Percentiles rank a stretch among this genome's conserved stretches.
phyloP scores from a whole-genome alignment of 2,888 invertebrate genomes.

The Tanypteryx hageni region DNA sequence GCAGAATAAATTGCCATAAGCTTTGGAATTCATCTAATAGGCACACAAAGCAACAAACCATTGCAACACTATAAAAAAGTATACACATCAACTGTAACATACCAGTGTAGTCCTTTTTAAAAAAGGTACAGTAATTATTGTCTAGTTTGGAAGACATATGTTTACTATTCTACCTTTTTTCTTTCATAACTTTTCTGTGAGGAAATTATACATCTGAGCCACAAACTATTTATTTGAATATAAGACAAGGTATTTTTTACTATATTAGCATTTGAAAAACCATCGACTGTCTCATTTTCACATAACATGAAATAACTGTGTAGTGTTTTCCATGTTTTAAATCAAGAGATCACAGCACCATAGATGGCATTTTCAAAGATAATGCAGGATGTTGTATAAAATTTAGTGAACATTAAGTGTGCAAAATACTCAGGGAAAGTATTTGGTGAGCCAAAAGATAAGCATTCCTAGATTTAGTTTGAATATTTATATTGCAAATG shows the following conservation, averaged over 20 bases:
- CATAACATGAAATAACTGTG: no score
- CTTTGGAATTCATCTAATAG: neutral
- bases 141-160: slow-evolving; percentile 11
- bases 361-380: no score
- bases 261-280: no score
- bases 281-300: no score
- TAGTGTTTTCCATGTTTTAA: no score
- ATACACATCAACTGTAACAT: neutral
- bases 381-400: neutral
- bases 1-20: neutral
- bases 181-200: neutral
- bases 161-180: neutral
- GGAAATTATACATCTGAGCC: neutral
- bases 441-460: no score
- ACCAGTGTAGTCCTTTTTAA: neutral
- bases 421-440: no score
- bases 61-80: neutral
- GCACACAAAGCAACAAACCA: neutral
- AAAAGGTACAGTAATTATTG: slow-evolving; percentile 7
- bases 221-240: neutral
- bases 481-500: no score
- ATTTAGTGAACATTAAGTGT: no score
- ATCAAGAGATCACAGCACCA: no score
- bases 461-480: no score
- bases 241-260: no score